phyloP scores from a whole-genome alignment of 1,140 invertebrate species.

The Ceratosolen fusciceps region DNA sequence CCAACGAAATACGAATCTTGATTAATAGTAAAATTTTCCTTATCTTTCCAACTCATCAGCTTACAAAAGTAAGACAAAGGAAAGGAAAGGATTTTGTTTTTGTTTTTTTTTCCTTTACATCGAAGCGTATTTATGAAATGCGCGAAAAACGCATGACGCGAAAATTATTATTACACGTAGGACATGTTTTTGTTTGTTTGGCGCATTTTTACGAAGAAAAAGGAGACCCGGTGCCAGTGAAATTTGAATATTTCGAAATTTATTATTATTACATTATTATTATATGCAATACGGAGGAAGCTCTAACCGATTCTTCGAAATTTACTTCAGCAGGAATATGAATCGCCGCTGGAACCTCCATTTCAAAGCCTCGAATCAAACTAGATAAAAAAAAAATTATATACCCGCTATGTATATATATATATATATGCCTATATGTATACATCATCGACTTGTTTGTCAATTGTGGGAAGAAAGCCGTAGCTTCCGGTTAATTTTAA shows the following conservation, averaged over 20 bases:
- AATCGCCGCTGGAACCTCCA: not conserved
- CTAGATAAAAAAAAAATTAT: not conserved
- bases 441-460: too few relatives aligned
- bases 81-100: too few relatives aligned
- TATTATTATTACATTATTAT: too few relatives aligned
- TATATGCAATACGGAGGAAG: not conserved
- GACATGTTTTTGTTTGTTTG: not conserved
- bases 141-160: constrained; percentile 11
- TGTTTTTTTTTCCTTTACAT: not conserved
- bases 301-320: not conserved
- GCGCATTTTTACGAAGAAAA: constrained; percentile 21
- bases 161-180: not conserved
- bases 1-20: not conserved
- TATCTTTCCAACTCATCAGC: not conserved
- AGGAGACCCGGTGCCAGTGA: not conserved
- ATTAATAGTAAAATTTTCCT: not conserved
- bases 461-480: too few relatives aligned
- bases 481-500: too few relatives aligned
- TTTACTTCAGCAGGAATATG: constrained; percentile 16
- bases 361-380: not conserved
- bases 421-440: too few relatives aligned
- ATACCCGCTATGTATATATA: too few relatives aligned
- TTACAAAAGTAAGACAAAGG: not conserved
- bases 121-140: not conserved
- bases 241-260: constrained; percentile 34